Evolutionary conservation across 2,113 vertebrate species (phyloP), one percentile per base, ranked within the genome.

Genomic region (Melanocharis versteri): DNA sequence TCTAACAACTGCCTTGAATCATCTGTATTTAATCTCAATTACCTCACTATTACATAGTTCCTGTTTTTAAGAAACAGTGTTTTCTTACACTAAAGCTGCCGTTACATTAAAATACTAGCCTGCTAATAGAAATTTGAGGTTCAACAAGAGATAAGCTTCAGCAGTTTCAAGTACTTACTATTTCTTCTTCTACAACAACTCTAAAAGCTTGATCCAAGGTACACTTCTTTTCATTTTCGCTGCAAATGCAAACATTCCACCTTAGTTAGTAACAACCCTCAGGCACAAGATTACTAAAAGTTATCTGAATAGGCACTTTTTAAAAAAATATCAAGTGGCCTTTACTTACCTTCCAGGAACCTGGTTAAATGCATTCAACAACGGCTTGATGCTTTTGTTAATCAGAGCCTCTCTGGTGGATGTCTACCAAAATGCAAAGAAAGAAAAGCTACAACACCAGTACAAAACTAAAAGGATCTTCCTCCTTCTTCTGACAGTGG

Each of bases 181-280:
- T 99, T 98, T 99, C 99, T 94, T 99, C 99, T 95, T 99, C 99
- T 66, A 99, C 97, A 79, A 99, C 98, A 57, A 98, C 98, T 96
- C 99, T 98, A 90, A 99, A 98, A 87, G 99, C 98, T 96, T 99
- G 99, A 96, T 99, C 99, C 65, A 99, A 98, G 8, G 99, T 99
- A 68, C 98, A 98, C 79, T 99, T 99, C 98, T 99, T 99, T 87
- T 99, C 99, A 68, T 99, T 98, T 97, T 99, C 99, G 98, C 99
- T 99, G 98, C 81, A 97, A 97, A 97, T 48, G 57, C 92, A 94
- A 97, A 73, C 76, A 61, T n/a, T 81, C 27, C 91, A 75, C 40
- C 76, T 65, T 28, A 57, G 56, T 68, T 87, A 93, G 42, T 10
- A 92, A 64, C 28, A 87, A 48, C 4, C 20, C 18, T 16, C 31